A percentile compares a stretch with the other conserved stretches of the same genome.
Evolutionary conservation across 1,140 invertebrate genomes (phyloP).

Genomic region (Uloborus diversus): DNA sequence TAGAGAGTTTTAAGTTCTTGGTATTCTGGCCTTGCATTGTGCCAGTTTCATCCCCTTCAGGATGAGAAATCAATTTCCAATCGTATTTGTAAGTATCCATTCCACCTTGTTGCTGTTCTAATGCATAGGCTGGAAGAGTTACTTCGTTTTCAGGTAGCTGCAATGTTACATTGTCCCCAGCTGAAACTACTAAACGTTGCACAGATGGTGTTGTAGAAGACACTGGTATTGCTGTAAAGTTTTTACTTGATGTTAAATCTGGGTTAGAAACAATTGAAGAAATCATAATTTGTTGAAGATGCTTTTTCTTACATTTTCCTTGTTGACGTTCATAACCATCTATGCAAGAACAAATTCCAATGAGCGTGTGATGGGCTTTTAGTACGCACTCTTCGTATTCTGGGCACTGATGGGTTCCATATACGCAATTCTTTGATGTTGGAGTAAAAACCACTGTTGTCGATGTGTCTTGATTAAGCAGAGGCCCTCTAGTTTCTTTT

Average conservation of each 20-base stretch:
- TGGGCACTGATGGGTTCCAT: slow-evolving; percentile 62
- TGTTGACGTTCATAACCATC: slow-evolving; percentile 68
- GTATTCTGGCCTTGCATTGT: slow-evolving; percentile 89
- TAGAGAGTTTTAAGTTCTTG: slow-evolving; percentile 66
- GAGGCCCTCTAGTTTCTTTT: not conserved
- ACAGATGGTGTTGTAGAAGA: no score
- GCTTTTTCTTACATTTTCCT: slow-evolving; percentile 59
- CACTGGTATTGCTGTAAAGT: no score
- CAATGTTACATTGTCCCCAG: no score
- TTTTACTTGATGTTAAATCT: no score
- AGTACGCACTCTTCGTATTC: slow-evolving; percentile 63
- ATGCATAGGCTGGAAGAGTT: no score
- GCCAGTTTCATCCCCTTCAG: slow-evolving; percentile 74
- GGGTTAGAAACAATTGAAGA: not conserved
- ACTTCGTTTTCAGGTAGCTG: no score
- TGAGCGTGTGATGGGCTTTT: slow-evolving; percentile 63
- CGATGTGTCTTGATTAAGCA: slow-evolving; percentile 29
- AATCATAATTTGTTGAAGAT: slow-evolving; percentile 16
- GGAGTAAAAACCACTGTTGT: slow-evolving; percentile 9
- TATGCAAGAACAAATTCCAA: slow-evolving; percentile 76
- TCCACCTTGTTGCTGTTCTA: no score
- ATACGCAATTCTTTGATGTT: slow-evolving; percentile 60
- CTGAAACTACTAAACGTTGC: no score
- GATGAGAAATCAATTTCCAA: slow-evolving; percentile 86
- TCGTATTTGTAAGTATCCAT: slow-evolving; percentile 83